Evolutionary conservation across 2,888 invertebrate species (phyloP).

Genomic region (Machimus atricapillus): DNA sequence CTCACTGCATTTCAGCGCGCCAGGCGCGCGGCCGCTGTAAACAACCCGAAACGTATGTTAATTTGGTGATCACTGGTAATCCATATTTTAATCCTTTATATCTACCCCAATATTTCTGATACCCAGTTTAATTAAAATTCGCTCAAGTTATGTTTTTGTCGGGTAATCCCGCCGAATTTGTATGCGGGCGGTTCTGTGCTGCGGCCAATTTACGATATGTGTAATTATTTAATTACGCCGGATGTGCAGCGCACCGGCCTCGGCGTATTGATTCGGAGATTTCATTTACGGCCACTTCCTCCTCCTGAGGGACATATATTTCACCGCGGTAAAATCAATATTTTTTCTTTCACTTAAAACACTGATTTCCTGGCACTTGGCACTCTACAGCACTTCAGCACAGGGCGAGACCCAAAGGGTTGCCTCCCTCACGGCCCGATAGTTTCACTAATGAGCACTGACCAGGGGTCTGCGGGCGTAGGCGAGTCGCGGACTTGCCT

Average conservation of each 20-base stretch:
- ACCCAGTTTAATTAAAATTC: constrained; percentile 19
- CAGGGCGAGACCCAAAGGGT: neutral
- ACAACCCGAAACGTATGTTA: constrained; percentile 4
- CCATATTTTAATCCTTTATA: constrained; percentile 22
- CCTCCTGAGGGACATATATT: constrained; percentile 7
- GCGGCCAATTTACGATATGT: constrained; percentile 14
- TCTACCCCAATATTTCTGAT: constrained; percentile 9
- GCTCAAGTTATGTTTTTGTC: constrained; percentile 26
- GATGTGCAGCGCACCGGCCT: neutral
- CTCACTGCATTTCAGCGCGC: neutral
- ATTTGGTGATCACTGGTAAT: constrained; percentile 23
- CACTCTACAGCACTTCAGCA: neutral
- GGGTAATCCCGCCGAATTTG: constrained; percentile 13
- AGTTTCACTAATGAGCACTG: neutral
- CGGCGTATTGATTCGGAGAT: constrained; percentile 1
- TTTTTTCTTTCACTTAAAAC: constrained; percentile 25
- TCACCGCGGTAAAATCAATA: constrained; percentile 19
- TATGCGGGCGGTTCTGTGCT: neutral
- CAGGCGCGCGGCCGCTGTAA: neutral
- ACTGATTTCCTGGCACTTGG: constrained; percentile 4
- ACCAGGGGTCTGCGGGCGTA: neutral
- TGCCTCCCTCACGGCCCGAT: neutral
- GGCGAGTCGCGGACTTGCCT: neutral
- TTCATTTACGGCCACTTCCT: neutral
- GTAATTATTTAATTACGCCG: constrained; percentile 17